Conservation (phyloP, 2,113 vertebrate species). For the Saccopteryx leptura region DNA sequence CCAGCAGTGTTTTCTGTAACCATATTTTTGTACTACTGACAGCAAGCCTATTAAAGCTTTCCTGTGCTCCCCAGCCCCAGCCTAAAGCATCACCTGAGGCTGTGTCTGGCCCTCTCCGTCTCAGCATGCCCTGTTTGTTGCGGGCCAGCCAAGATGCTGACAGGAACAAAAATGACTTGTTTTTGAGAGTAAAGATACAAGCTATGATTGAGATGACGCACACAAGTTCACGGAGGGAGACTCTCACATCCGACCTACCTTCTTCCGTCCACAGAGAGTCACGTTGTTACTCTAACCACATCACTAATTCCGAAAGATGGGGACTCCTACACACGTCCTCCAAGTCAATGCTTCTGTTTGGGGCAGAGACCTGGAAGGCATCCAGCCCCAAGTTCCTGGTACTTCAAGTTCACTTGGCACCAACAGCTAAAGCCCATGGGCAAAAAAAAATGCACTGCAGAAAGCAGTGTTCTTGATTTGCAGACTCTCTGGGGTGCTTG, state of each 20-base stretch:
- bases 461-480: not conserved
- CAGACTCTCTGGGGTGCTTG: not conserved
- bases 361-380: not conserved
- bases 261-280: conserved; percentile 82
- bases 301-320: conserved; percentile 84
- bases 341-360: conserved; percentile 53
- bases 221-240: conserved; percentile 67
- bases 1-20: not conserved
- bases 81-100: not conserved
- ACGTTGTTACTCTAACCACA: conserved; percentile 87
- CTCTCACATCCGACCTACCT: conserved; percentile 78
- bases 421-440: not conserved
- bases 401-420: not conserved
- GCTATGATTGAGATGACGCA: conserved; percentile 87
- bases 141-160: conserved; percentile 82
- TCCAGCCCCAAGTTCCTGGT: conserved; percentile 36
- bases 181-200: conserved; percentile 86
- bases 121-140: conserved; percentile 56
- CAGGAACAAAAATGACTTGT: conserved; percentile 83
- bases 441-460: no score
- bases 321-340: conserved; percentile 79
- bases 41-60: not conserved
- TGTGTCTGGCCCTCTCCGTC: not conserved
- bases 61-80: not conserved
- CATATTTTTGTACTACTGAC: not conserved